Conservation (phyloP, 1,140 invertebrate species). For the Drosophila pruinosa region DNA sequence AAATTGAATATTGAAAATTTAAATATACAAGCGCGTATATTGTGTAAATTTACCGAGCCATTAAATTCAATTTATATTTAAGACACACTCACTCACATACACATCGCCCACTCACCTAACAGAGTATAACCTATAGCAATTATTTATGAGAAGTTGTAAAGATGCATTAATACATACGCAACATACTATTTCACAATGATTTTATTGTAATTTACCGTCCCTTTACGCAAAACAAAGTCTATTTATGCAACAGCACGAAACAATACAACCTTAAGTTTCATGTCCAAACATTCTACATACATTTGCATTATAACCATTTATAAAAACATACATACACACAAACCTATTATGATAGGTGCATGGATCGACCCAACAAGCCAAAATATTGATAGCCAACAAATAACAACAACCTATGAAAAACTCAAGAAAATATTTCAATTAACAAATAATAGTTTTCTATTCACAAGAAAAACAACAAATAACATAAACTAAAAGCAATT, state of each 20-base stretch:
- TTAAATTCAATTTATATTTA: slow-evolving; percentile 82
- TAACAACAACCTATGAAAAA: slow-evolving; percentile 50
- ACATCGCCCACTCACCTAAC: slow-evolving; percentile 60
- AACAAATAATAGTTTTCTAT: slow-evolving; percentile 77
- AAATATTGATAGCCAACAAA: slow-evolving; percentile 73
- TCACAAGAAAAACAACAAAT: slow-evolving; percentile 34
- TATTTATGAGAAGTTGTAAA: slow-evolving; percentile 54
- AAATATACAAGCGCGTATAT: slow-evolving; percentile 68
- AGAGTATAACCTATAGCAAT: slow-evolving; percentile 54
- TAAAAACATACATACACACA: slow-evolving; percentile 18
- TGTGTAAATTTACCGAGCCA: slow-evolving; percentile 81
- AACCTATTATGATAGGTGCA: slow-evolving; percentile 33
- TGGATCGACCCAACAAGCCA: slow-evolving; percentile 65
- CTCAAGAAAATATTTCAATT: slow-evolving; percentile 68
- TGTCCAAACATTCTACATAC: slow-evolving; percentile 40
- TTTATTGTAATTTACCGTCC: slow-evolving; percentile 83
- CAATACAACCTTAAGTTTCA: slow-evolving; percentile 48
- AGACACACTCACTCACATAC: slow-evolving; percentile 43
- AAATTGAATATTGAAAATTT: slow-evolving; percentile 47
- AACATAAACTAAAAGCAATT: slow-evolving; percentile 62
- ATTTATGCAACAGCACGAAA: slow-evolving; percentile 63
- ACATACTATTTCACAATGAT: slow-evolving; percentile 74
- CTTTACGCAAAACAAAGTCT: slow-evolving; percentile 79
- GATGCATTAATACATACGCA: slow-evolving; percentile 35
- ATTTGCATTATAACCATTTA: slow-evolving; percentile 14